phyloP scores from a whole-genome alignment of 1,140 invertebrate species.

The Achatina immaculata region DNA sequence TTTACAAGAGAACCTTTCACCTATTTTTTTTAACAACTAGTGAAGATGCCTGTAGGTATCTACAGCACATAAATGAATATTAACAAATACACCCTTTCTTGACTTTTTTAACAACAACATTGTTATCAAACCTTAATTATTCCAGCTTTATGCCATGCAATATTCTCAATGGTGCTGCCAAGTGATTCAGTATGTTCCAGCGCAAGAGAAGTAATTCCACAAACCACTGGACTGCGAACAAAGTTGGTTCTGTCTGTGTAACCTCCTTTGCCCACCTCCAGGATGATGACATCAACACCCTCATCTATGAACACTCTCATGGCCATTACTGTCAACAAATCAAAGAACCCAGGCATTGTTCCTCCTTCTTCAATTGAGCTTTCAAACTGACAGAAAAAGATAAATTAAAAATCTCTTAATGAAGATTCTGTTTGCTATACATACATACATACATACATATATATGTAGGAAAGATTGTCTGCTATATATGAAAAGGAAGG shows the following conservation, averaged over 20 bases:
- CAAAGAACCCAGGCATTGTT: slow-evolving; percentile 8
- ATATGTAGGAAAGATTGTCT: too few relatives aligned
- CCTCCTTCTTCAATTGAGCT: slow-evolving; percentile 9
- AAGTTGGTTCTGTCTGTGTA: slow-evolving; percentile 95
- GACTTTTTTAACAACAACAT: too few relatives aligned
- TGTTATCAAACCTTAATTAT: slow-evolving; percentile 94
- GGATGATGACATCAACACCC: slow-evolving; percentile 89
- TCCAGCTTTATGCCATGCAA: slow-evolving; percentile 95
- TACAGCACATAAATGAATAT: too few relatives aligned
- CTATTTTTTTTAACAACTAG: too few relatives aligned
- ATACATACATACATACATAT: too few relatives aligned
- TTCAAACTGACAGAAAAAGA: slow-evolving; percentile 8
- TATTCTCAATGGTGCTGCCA: slow-evolving; percentile 86
- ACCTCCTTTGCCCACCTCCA: slow-evolving; percentile 99
- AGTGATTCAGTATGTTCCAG: slow-evolving; percentile 87
- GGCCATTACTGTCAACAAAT: slow-evolving; percentile 10
- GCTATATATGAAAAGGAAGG: too few relatives aligned
- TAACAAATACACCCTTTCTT: too few relatives aligned
- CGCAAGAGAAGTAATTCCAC: slow-evolving; percentile 91
- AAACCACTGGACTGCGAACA: slow-evolving; percentile 77
- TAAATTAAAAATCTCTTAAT: too few relatives aligned
- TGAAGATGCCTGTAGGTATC: too few relatives aligned
- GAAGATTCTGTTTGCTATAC: too few relatives aligned
- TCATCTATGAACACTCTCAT: slow-evolving; percentile 82
- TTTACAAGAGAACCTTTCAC: too few relatives aligned